Base-by-base conservation (phyloP, 2,888 invertebrate species). In the Chymomyza fuscimana region DNA sequence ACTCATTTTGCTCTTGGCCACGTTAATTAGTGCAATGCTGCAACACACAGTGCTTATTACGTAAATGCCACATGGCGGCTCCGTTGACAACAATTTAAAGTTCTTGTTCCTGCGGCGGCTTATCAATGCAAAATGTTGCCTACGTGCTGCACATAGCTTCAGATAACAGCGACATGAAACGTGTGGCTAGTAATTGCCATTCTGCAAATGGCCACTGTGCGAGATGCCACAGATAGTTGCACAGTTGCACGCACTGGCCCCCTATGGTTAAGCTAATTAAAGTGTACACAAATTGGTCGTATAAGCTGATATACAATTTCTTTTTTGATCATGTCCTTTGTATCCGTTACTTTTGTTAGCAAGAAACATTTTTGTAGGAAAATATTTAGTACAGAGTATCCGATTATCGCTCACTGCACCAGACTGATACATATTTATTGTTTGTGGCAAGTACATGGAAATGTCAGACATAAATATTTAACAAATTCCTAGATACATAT, bases 281-380 rank as follows among this genome's bases (percentile, higher is more conserved):
- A 86, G 88, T 87, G 87, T 78, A 83, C 70, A 70, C 88, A 81
- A 81, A 83, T 83, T 79, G 79, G 86, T 86, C 69, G 87, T 86
- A 83, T 86, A 54, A 22, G 54, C 54, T 54, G 54, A 54, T 19
- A n/a, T 25, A 25, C 7, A 32, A 32, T 32, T 32, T 32, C 6
- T 22, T 19, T 54, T 46, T 12, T 46, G 40, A 2, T 46, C 12
- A 5, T 32, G 32, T 32, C 5, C 9, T 4, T 7, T 29, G 29
- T 29, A 29, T 2, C 40, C 2, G 9, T 40, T 40, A n/a, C n/a
- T n/a, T n/a, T n/a, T n/a, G n/a, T n/a, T n/a, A n/a, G n/a, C n/a
- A n/a, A n/a, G n/a, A n/a, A n/a, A n/a, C n/a, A n/a, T n/a, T n/a
- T n/a, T n/a, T n/a, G n/a, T n/a, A n/a, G n/a, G n/a, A n/a, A n/a